These are phyloP conservation scores for Charina bottae DNA, from an alignment of 2,113 vertebrate genomes.

Conservation along the genomic window DNA sequence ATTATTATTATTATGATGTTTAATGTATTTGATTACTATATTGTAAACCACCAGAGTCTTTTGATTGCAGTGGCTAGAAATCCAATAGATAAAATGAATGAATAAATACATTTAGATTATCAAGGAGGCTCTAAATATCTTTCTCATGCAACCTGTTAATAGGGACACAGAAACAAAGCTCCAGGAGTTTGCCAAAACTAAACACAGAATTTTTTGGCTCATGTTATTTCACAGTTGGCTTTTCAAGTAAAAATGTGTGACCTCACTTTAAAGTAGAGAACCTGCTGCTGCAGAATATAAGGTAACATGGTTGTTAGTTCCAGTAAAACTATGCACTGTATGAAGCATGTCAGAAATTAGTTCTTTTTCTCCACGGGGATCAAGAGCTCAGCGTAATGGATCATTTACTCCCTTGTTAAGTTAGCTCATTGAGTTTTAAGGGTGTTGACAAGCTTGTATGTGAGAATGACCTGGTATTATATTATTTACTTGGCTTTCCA, in stretches of 20 bases:
- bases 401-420: not conserved
- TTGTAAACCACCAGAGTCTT: not conserved
- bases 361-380: not conserved
- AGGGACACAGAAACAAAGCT: slow-evolving; percentile 10
- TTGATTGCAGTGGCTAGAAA: not conserved
- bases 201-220: slow-evolving; percentile 55
- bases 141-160: slow-evolving; percentile 62
- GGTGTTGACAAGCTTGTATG: not conserved
- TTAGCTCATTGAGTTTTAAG: not conserved
- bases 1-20: not conserved
- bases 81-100: not conserved
- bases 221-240: slow-evolving; percentile 62
- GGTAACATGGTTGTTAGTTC: slow-evolving; percentile 63
- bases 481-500: not conserved
- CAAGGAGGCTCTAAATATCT: slow-evolving; percentile 45
- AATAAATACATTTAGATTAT: slow-evolving; percentile 54
- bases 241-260: slow-evolving; percentile 59
- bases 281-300: slow-evolving; percentile 55
- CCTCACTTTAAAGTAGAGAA: slow-evolving; percentile 59
- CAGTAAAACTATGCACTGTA: slow-evolving; percentile 39
- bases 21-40: not conserved
- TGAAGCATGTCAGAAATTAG: slow-evolving; percentile 22
- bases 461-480: not conserved
- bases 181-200: slow-evolving; percentile 60
- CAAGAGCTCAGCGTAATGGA: not conserved